A percentile compares a stretch with the other conserved stretches of the same genome.
Evolutionary conservation across 2,113 vertebrate species (phyloP).

Genomic region (Onychostoma macrolepis): DNA sequence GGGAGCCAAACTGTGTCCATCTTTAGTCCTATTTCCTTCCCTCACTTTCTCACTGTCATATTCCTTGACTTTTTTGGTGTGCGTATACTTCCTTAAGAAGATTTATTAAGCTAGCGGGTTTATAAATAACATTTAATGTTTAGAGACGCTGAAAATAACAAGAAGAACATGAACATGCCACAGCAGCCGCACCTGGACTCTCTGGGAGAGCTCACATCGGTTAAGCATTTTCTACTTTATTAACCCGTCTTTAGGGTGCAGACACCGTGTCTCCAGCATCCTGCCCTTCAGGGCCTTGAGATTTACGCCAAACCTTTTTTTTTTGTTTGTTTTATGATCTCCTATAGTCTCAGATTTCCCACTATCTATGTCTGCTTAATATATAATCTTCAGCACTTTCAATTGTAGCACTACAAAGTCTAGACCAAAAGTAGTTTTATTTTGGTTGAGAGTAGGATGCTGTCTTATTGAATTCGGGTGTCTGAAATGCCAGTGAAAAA

Average conservation of each 20-base stretch:
- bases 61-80: conserved; percentile 36
- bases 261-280: conserved; percentile 59
- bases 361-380: not conserved
- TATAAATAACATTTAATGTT: conserved; percentile 62
- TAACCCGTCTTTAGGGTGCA: conserved; percentile 59
- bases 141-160: conserved; percentile 52
- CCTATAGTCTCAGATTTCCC: conserved; percentile 50
- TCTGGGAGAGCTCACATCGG: conserved; percentile 55
- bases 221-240: conserved; percentile 65
- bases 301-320: conserved; percentile 49
- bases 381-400: conserved; percentile 27
- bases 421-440: conserved; percentile 8
- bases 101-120: conserved; percentile 60
- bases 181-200: conserved; percentile 56
- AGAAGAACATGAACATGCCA: conserved; percentile 49
- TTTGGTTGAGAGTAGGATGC: conserved; percentile 6
- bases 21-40: conserved; percentile 39
- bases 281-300: conserved; percentile 57
- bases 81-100: conserved; percentile 40
- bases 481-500: conserved; percentile 16
- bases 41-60: conserved; percentile 13
- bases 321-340: conserved; percentile 29
- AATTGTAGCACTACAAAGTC: not conserved
- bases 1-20: conserved; percentile 35
- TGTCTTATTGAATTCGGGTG: not conserved